A percentile compares a stretch with the other conserved stretches of the same genome.
phyloP scores from a whole-genome alignment of 1,140 invertebrate species.

The Agrilus planipennis region DNA sequence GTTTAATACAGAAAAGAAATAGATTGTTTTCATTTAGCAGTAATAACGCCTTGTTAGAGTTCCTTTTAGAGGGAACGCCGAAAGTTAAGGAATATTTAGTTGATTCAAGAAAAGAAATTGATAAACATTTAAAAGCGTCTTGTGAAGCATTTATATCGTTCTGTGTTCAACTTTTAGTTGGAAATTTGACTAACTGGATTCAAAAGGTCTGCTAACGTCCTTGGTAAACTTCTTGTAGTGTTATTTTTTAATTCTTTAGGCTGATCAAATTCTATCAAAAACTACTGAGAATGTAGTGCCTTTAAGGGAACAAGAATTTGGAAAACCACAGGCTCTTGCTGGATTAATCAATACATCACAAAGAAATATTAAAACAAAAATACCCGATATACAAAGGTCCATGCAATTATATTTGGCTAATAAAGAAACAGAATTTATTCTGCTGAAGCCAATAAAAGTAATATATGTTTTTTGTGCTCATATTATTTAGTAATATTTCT shows the following conservation, averaged over 20 bases:
- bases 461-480: conserved; percentile 17
- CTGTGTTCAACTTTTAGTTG: conserved; percentile 62
- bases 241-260: conserved; percentile 16
- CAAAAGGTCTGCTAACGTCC: conserved; percentile 7
- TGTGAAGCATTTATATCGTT: conserved; percentile 85
- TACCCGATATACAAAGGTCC: conserved; percentile 68
- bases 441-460: conserved; percentile 85
- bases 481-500: conserved; percentile 1
- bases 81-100: conserved; percentile 83
- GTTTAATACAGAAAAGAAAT: conserved; percentile 72
- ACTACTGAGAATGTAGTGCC: conserved; percentile 20
- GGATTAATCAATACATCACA: conserved; percentile 46
- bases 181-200: conserved; percentile 28
- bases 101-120: conserved; percentile 91
- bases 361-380: conserved; percentile 63
- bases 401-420: conserved; percentile 96
- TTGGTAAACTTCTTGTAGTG: neutral
- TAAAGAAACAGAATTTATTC: conserved; percentile 89
- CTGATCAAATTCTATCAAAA: conserved; percentile 20
- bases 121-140: conserved; percentile 78
- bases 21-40: conserved; percentile 77
- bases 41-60: conserved; percentile 87
- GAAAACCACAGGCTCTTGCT: conserved; percentile 41
- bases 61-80: conserved; percentile 81
- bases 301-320: conserved; percentile 36